Base-by-base conservation (phyloP, 1,140 invertebrate genomes). In the Drosophila orena region DNA sequence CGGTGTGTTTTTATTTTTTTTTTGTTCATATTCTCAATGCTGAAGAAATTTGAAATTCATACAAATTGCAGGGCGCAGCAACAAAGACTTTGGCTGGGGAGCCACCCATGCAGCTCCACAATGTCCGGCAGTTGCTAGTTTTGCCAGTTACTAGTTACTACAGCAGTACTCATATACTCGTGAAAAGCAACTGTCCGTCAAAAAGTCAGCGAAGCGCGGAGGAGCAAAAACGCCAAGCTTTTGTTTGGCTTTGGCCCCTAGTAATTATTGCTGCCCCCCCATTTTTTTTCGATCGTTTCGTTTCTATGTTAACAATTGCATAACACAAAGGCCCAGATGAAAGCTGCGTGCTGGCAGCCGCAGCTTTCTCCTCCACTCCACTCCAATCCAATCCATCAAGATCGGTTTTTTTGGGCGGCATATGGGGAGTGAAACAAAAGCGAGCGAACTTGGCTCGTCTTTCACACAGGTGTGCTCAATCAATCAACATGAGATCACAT, bases 401-500 rank as follows among this genome's bases (percentile, higher is more conserved):
- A 65, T 68, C 60, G 46, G 44, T 37, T 65, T 66, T 79, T 79
- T 66, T 64, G 59, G 62, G 59, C 70, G 65, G 59, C 47, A 55
- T 42, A 54, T 53, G 46, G 77, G 60, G 66, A 44, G 14, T 56
- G 46, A 52, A 68, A 52, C 56, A 60, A 65, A 57, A 46, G 34
- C 66, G 44, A 56, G 44, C 54, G 72, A 78, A 79, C 75, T 88
- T 69, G 52, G 68, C 57, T 72, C 83, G 61, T 60, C 80, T 84
- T 60, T 73, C 81, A 73, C 84, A 89, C 84, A 89, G 84, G 84
- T 89, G 84, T 89, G 84, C 84, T 81, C 84, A 80, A 89, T 89
- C 84, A 89, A 89, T 89, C 84, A 89, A 89, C 84, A 69, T 80
- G 84, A 89, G 84, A 90, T 89, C 84, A 88, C 80, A 89, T 89